These are phyloP conservation scores for Pao palembangensis DNA, from an alignment of 2,113 vertebrate species.

Conservation along the genomic window DNA sequence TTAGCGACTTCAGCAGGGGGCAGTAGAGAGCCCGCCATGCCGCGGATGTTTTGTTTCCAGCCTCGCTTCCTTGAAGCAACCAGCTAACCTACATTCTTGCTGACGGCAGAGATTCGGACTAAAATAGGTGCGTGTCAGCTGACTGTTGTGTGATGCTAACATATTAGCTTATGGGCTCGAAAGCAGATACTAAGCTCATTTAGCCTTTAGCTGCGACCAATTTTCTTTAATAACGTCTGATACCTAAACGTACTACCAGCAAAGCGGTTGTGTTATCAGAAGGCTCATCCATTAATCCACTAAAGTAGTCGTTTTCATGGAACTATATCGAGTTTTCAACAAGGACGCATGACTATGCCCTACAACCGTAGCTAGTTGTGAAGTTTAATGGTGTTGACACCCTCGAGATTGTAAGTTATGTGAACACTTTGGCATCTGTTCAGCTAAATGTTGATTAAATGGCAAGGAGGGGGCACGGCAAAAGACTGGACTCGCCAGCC, in stretches of 20 bases:
- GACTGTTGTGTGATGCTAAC: slow-evolving; percentile 50
- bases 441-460: slow-evolving; percentile 57
- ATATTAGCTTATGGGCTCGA: slow-evolving; percentile 18
- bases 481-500: slow-evolving; percentile 72
- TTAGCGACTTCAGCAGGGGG: slow-evolving; percentile 28
- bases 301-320: neutral
- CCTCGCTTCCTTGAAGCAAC: slow-evolving; percentile 35
- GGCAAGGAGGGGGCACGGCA: slow-evolving; percentile 62
- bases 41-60: slow-evolving; percentile 37
- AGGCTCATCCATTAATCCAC: neutral
- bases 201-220: neutral
- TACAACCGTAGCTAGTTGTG: neutral
- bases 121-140: slow-evolving; percentile 50
- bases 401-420: neutral
- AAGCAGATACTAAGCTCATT: neutral
- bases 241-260: too few relatives aligned
- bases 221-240: neutral
- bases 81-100: slow-evolving; percentile 46
- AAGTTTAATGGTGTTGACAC: too few relatives aligned
- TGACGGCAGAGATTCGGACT: slow-evolving; percentile 39
- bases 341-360: neutral
- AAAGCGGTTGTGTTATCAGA: neutral
- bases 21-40: slow-evolving; percentile 14
- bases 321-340: neutral
- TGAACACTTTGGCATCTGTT: neutral